These are phyloP conservation scores for Halictus ligatus DNA, from an alignment of 2,888 invertebrate genomes.

Conservation along the genomic window DNA sequence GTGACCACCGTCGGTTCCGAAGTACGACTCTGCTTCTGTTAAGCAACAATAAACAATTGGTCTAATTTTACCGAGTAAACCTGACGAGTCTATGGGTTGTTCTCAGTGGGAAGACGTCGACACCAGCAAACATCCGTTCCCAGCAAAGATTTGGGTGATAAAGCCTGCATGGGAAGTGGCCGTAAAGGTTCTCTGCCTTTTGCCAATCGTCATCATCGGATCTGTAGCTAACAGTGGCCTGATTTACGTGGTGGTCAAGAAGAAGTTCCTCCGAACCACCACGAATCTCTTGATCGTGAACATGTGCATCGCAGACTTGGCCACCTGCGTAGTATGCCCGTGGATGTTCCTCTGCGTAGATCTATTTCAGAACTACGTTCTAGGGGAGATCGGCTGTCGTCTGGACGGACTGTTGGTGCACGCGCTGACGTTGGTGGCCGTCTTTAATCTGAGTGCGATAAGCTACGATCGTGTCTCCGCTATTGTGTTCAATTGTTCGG, in stretches of 20 bases:
- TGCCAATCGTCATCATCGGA: slow-evolving; percentile 88
- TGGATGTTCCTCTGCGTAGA: slow-evolving; percentile 91
- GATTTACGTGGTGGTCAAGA: slow-evolving; percentile 87
- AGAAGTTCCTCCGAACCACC: slow-evolving; percentile 88
- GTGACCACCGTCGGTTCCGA: background rate
- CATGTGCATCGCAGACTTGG: slow-evolving; percentile 90
- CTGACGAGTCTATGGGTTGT: slow-evolving; percentile 39
- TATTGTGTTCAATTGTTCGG: slow-evolving; percentile 85
- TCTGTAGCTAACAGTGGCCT: slow-evolving; percentile 89
- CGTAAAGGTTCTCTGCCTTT: slow-evolving; percentile 87
- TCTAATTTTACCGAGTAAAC: background rate
- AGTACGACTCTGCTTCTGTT: slow-evolving; percentile 37
- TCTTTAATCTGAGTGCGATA: slow-evolving; percentile 91
- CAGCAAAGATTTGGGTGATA: slow-evolving; percentile 88
- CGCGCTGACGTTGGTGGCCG: slow-evolving; percentile 90
- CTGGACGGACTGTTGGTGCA: slow-evolving; percentile 92
- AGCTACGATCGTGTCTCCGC: slow-evolving; percentile 94
- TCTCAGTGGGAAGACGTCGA: slow-evolving; percentile 61
- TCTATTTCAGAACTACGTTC: slow-evolving; percentile 91
- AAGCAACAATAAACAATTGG: background rate
- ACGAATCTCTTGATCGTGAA: slow-evolving; percentile 91
- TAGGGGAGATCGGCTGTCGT: slow-evolving; percentile 91
- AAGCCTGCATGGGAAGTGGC: slow-evolving; percentile 87
- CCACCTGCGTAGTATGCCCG: slow-evolving; percentile 89
- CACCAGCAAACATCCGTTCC: slow-evolving; percentile 83